phyloP scores from a whole-genome alignment of 2,113 vertebrate species.

The Odontophorus gujanensis region DNA sequence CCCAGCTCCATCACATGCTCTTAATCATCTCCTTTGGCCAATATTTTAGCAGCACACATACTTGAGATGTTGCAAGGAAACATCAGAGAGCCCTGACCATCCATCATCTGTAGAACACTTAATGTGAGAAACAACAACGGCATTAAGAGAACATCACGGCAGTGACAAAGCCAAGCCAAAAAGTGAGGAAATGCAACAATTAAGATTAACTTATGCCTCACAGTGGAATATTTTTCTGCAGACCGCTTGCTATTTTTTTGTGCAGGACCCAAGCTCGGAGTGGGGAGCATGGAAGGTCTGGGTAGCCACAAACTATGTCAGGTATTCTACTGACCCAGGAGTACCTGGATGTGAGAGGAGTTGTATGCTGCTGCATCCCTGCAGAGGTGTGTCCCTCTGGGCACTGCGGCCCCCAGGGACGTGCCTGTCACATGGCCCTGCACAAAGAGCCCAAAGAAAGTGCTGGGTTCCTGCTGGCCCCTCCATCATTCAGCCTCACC shows the following conservation, averaged over 20 bases:
- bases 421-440: neutral
- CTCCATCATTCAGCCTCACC: neutral
- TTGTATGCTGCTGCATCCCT: neutral
- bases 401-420: neutral
- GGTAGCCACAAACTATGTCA: neutral
- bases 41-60: neutral
- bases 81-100: conserved; percentile 34
- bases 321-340: neutral
- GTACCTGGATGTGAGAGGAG: neutral
- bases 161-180: conserved; percentile 46
- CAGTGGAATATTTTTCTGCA: neutral
- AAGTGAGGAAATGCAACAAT: conserved; percentile 28
- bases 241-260: conserved; percentile 34
- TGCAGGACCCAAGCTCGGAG: neutral
- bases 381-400: neutral
- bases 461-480: neutral
- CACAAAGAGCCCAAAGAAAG: conserved; percentile 49
- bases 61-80: conserved; percentile 40
- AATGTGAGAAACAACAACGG: conserved; percentile 37
- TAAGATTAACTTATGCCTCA: conserved; percentile 34
- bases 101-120: conserved; percentile 26
- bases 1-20: conserved; percentile 1
- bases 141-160: conserved; percentile 53
- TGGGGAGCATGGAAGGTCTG: neutral
- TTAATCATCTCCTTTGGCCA: conserved; percentile 32